phyloP scores from a whole-genome alignment of 2,797 vertebrate species.

The Myiothlypis coronata region DNA sequence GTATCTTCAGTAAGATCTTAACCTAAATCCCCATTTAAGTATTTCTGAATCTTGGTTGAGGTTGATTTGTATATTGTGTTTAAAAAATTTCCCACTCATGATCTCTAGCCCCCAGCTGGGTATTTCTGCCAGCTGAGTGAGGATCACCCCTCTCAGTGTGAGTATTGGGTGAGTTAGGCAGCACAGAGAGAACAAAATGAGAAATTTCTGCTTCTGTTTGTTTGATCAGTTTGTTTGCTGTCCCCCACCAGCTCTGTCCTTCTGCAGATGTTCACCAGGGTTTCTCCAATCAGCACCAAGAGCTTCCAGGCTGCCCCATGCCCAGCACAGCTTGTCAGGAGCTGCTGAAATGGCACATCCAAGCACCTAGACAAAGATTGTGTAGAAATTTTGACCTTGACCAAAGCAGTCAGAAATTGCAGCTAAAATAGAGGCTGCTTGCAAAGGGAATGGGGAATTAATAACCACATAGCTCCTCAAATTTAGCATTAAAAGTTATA shows the following conservation, averaged over 20 bases:
- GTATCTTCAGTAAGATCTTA: background rate
- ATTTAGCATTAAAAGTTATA: background rate
- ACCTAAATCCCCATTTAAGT: background rate
- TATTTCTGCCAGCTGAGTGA: background rate
- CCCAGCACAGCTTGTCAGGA: background rate
- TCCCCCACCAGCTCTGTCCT: background rate
- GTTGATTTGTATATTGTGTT: background rate
- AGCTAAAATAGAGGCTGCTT: background rate
- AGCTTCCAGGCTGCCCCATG: background rate
- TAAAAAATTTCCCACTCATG: background rate
- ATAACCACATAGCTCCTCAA: background rate
- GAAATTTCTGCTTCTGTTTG: background rate
- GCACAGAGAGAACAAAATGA: background rate
- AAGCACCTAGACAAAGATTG: background rate
- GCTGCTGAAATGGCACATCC: background rate
- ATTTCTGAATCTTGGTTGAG: background rate
- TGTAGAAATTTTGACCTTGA: background rate
- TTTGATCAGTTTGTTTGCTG: background rate
- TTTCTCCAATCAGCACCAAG: background rate
- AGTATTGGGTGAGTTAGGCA: background rate
- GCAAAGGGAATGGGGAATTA: background rate
- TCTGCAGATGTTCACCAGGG: background rate
- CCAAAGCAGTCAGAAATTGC: background rate
- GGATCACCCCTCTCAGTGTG: background rate
- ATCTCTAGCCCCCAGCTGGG: background rate